Base-by-base conservation (phyloP, 2,113 vertebrate species). In the Cisticola juncidis region DNA sequence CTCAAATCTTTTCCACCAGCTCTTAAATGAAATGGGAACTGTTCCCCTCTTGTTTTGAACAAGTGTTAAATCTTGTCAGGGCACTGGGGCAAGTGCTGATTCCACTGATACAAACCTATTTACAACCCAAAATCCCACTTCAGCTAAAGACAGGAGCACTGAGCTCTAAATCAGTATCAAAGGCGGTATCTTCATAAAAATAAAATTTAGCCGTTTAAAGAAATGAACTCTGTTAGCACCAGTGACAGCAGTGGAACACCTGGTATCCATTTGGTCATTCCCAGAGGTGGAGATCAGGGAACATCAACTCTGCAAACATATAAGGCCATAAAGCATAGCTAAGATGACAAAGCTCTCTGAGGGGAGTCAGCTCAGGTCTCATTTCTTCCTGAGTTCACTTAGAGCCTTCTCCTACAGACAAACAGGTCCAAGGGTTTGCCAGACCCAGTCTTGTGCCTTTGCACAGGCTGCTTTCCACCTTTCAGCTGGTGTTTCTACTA, bases 191-290 rank as follows among this genome's bases (percentile, higher is more conserved):
- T 66, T 21, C 29, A 21, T 42, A 56, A 76, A 33, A 12, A 23
- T 1, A 48, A 48, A 56, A 14, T 11, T 9, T 13, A 5, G 8
- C 35, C 40, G 2, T 35, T 65, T 14, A 53, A 81, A 82, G 24
- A 88, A 71, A 69, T 31, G 24, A 89, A 51, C 14, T 23, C 22
- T 47, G 36, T 13, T 22, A n/a, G 28, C 24, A 22, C 6, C 1
- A 3, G 25, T 22, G 42, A 76, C 11, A 86, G 61, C 62, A 80
- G 38, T 36, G 40, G 29, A 44, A 61, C 28, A 69, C 20, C 42
- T 96, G 96, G 25, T 60, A 40, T 56, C 74, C 81, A 65, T 73
- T 60, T 76, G 85, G 71, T 64, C 12, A 1, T 96, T 96, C 95
- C 70, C 97, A 94, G 50, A 60, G 35, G 14, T 24, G 9, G 64